Evolutionary conservation across 2,888 invertebrate species (phyloP), one percentile per base, ranked within the genome.

Genomic region (Theretra japonica): DNA sequence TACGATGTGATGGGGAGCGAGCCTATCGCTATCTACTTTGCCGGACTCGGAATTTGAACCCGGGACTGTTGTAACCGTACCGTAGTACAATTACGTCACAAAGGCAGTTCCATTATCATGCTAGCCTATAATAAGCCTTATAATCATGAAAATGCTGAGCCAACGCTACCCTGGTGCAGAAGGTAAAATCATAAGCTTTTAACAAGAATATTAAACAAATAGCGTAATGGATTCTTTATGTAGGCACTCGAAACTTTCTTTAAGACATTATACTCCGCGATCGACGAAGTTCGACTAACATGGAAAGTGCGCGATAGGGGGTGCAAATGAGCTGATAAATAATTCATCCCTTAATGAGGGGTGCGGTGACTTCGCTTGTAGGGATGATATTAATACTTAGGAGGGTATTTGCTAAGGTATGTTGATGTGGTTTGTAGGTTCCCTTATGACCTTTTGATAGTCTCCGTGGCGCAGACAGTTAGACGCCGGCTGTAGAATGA

Each of bases 291-390:
- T 53, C 53, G 17, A 53, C n/a, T 53, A 4, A 50, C 50, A 53
- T n/a, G 53, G 50, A 50, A 53, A 53, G 53, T 53, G 7, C 5
- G 53, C 50, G 50, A 50, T 17, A 41, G 53, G n/a, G 53, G 53
- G 53, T 53, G 53, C 19, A n/a, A 53, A 53, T 53, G n/a, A 53
- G 53, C 53, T 53, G 53, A 53, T 53, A 53, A 53, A 53, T 53
- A 53, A 53, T 53, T 53, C 53, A 53, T 53, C 53, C 53, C 53
- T 53, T 53, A 53, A 53, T 53, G 53, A 53, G 53, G 53, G 53
- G 6, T n/a, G 53, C 53, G 53, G 53, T 53, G 53, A 53, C 53
- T 53, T 53, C n/a, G 7, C 53, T 53, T 53, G n/a, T 53, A 53
- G 53, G 53, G 53, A 53, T 53, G 53, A 7, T 53, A 41, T 53